Base-by-base conservation (phyloP, 2,113 vertebrate species). In the Hoplias malabaricus region DNA sequence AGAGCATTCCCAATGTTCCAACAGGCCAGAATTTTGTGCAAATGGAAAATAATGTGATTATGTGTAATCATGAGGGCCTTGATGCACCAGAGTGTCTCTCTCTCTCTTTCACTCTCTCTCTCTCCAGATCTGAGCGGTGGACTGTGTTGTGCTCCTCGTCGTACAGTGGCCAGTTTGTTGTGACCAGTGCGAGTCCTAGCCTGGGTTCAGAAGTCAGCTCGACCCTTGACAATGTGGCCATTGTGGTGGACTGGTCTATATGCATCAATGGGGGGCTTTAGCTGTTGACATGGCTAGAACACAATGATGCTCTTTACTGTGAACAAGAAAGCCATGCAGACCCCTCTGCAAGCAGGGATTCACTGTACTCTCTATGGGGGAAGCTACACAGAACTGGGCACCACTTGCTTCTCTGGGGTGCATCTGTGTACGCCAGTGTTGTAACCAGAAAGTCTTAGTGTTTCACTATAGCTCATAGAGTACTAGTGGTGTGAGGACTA, bases 231-330 rank as follows among this genome's bases (percentile, higher is more conserved):
- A 93, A 93, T 90, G 91, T 80, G 75, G 10, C 77, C 87, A 89
- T 91, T 93, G 91, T 93, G 83, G 81, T 82, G 75, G 61, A 65
- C 86, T 57, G 88, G 86, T 86, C 74, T 89, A 85, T 85, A 86
- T 79, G 90, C 88, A 93, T 93, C 90, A 92, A 91, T 92, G 91
- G 90, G 56, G 88, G 89, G 91, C 91, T 92, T 92, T 91, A 92
- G 89, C 88, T 89, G 89, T 90, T 88, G 89, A 91, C 90, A 86
- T 86, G 84, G 81, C 88, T 81, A 73, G 79, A 76, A 86, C 82
- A 92, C 90, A 92, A 92, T 91, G 85, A 87, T 90, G 87, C 89
- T 90, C 87, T 93, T 93, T 85, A 90, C 80, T 56, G 73, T 40
- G 78, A 89, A 91, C 90, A 92, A 89, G 86, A 83, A 82, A 76